Evolutionary conservation across 2,888 invertebrate species (phyloP), one percentile per base, ranked within the genome.

Genomic region (Labia minor): DNA sequence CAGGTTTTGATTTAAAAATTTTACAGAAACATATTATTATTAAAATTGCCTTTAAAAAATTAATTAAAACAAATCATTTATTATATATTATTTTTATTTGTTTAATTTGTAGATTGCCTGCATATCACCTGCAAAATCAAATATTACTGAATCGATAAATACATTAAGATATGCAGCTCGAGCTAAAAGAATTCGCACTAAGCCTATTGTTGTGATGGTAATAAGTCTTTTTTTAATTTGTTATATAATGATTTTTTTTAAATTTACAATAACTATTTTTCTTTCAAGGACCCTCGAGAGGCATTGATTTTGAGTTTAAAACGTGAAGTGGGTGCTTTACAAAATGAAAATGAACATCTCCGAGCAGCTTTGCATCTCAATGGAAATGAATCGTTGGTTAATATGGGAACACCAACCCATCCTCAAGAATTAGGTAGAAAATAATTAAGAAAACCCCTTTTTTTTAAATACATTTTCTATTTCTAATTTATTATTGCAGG

Each of bases 161-260:
- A 96, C 96, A 0, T 81, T 96, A 18, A 83, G 96, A 19, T 96
- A 96, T 79, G 95, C 95, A 0, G 88, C 93, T 0, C 81, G 95
- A 72, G 94, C 95, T 0, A 95, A 95, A 80, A 89, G 89, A 75
- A 96, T 96, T 71, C 87, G 90, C 73, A 92, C 93, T 0, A 95
- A 94, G 75, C 96, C 96, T 0, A 87, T 95, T 18, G 88, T 96
- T 21, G 89, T 94, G 77, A 95, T 96, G 93, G 92, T 91, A 78
- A 82, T 81, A 74, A 64, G 26, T 19, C n/a, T 61, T 20, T 11
- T 33, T 8, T 33, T 33, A 33, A 8, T 33, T 33, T 8, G 14
- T 49, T 49, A 16, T 2, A 10, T 4, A 49, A 49, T 49, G 2
- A 49, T 16, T 49, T 14, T 49, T 3, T 33, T 49, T 49, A 14